Evolutionary conservation across 2,888 invertebrate genomes (phyloP).

Genomic region (Byasa hedistus): DNA sequence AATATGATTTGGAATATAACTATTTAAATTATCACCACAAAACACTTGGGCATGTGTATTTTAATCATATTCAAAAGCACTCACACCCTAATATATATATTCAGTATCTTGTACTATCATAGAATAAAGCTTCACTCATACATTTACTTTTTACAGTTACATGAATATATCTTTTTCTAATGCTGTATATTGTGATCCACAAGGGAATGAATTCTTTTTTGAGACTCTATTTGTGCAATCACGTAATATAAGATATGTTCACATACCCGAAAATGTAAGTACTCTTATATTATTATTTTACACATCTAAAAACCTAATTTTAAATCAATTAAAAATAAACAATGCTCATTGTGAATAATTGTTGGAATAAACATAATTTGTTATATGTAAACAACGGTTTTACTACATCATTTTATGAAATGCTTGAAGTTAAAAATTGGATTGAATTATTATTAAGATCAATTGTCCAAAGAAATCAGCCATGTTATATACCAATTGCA

Average conservation of each 20-base stretch:
- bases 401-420: background rate
- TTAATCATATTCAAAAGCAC: no score
- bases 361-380: background rate
- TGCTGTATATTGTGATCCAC: constrained; percentile 82
- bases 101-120: no score
- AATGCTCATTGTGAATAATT: background rate
- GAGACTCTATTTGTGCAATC: constrained; percentile 82
- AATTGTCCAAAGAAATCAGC: background rate
- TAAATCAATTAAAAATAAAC: no score
- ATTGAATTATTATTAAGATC: background rate
- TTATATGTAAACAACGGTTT: background rate
- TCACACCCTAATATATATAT: no score
- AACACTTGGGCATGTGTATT: no score
- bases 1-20: no score
- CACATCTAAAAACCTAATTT: no score
- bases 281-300: background rate
- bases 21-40: no score
- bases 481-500: no score
- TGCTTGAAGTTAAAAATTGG: background rate
- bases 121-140: background rate
- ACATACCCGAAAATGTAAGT: constrained; percentile 81
- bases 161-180: constrained; percentile 85
- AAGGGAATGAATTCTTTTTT: constrained; percentile 81
- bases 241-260: constrained; percentile 84
- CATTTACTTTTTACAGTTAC: constrained; percentile 57